Base-by-base conservation (phyloP, 2,888 invertebrate species). In the Chaitophorus viminalis region DNA sequence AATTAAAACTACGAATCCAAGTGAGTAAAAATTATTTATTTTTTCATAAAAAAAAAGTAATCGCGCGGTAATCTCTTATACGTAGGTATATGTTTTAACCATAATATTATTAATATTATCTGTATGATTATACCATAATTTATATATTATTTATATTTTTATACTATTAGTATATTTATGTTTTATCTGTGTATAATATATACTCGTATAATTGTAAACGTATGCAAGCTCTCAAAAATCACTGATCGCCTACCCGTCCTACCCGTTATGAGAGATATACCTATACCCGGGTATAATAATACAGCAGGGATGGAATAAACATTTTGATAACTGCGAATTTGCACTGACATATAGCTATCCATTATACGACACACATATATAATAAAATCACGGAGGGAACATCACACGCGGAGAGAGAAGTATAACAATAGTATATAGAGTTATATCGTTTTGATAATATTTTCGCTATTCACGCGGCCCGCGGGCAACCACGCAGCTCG, bases 401-500 rank as follows among this genome's bases (percentile, higher is more conserved):
- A 60, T 36, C 60, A 78, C n/a, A 39, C 18, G 14, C 21, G 11
- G 11, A 31, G 21, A 21, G 39, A 81, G 21, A 1, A 31, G 11
- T 29, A 29, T 6, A 68, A 29, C 4, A 29, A 25, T 9, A 29
- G 52, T n/a, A n/a, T n/a, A n/a, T n/a, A 74, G 18, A 74, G 36
- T 3, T 33, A 72, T 33, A 21, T 21, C 6, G 33, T 65, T 84
- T 76, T n/a, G 68, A 65, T 84, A 46, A 68, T 84, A 77, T 76
- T 81, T 87, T 79, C 65, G 60, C 79, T 86, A 54, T 54, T 79
- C n/a, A 46, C 33, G 77, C 39, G 29, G 9, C 65, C 54, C 82
- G 36, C 11, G 46, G 46, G 14, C 46, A 46, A 21, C 14, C 11
- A 18, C 74, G 74, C 39, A 60, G 21, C 70, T 29, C 52, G 25